Evolutionary conservation across 2,113 vertebrate genomes (phyloP), one percentile per base, ranked within the genome.

Genomic region (Carassius auratus): DNA sequence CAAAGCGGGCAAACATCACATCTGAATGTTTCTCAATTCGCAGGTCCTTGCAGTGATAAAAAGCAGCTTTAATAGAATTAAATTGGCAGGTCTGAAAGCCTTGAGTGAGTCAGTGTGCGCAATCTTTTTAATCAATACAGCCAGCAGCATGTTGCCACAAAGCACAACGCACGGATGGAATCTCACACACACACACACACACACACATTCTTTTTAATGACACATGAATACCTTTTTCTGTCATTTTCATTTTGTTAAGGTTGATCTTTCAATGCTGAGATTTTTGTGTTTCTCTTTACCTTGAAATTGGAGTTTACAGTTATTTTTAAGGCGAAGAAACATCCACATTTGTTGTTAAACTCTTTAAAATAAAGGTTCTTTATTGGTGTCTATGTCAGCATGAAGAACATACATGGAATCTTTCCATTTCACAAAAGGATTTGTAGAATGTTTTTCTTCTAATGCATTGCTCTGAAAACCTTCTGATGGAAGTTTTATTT

Each of bases 1-100:
- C 76, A 78, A 61, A 78, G 55, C 52, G 7, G 76, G 76, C 30
- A 38, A 78, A 38, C 52, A 36, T 57, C 12, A n/a, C 21, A 36
- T n/a, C 30, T 21, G 30, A 33, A 4, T 12, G 75, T 23, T 17
- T 1, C 12, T 76, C 13, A 76, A 55, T 33, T 33, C 7, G 26
- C 50, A 7, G 52, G 76, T 78, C 19, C 55, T 78, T 6, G 1
- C 19, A 1, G 76, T 38, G 52, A 59, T 78, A 78, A 78, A 78
- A 21, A 23, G 33, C 33, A 61, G 19, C 36, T 23, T 62, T 61
- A 42, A 38, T 4, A 23, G 55, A 61, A 79, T 23, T 62, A 42
- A 79, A 61, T 4, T 2, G 76, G 55, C 55, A 42, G 33, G 23
- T 61, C 6, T 79, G 55, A 78, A 78, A 79, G 33, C 19, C 76